Conservation (phyloP, 1,140 invertebrate species). For the Diachasmimorpha longicaudata region DNA sequence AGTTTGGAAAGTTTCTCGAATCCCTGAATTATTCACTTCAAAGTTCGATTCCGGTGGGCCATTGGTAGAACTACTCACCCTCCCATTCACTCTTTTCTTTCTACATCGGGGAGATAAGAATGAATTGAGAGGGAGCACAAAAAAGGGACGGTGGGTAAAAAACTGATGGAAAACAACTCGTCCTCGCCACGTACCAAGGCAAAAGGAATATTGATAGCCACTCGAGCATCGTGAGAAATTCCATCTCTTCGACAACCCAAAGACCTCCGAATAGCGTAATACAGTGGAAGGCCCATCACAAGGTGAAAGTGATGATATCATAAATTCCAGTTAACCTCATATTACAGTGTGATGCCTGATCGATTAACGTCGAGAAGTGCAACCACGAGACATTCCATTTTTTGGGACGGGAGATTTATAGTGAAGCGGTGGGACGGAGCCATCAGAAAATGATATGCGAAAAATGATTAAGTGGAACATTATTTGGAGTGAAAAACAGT, state of each 20-base stretch:
- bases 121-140: neutral
- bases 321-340: neutral
- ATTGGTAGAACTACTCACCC: neutral
- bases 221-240: neutral
- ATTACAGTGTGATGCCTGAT: neutral
- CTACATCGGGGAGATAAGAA: constrained; percentile 28
- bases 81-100: neutral
- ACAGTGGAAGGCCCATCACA: neutral
- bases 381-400: neutral
- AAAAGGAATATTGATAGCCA: constrained; percentile 1
- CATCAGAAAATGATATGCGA: constrained; percentile 18
- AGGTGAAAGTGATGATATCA: neutral
- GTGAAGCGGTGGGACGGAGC: neutral
- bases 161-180: neutral
- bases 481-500: constrained; percentile 28
- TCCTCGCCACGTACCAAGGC: neutral
- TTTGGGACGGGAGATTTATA: neutral
- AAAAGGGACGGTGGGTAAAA: neutral
- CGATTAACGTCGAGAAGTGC: neutral
- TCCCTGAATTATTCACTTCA: neutral
- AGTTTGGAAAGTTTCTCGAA: neutral
- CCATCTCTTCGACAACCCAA: neutral
- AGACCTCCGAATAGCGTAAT: neutral
- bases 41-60: neutral
- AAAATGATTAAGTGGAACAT: constrained; percentile 30